Conservation (phyloP, 2,113 vertebrate genomes). For the Phaethornis superciliosus region DNA sequence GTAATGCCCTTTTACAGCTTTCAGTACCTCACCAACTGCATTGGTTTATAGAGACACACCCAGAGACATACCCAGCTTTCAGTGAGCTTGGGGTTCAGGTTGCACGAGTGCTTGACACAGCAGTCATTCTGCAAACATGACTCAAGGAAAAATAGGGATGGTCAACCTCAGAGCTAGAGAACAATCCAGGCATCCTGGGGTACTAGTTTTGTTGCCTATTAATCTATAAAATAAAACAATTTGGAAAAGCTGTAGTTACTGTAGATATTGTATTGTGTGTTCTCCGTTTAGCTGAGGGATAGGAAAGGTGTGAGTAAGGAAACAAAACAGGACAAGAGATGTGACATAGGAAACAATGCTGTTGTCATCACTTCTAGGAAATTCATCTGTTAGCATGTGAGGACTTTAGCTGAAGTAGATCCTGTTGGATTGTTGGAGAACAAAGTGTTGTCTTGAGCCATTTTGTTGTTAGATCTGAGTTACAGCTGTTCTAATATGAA, state of each 20-base stretch:
- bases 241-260: background rate
- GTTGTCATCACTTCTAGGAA: background rate
- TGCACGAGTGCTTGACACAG: background rate
- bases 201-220: background rate
- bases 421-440: background rate
- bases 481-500: background rate
- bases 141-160: background rate
- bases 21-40: background rate
- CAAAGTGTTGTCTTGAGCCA: background rate
- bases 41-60: background rate
- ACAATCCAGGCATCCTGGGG: background rate
- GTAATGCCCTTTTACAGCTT: background rate
- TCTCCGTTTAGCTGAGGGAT: background rate
- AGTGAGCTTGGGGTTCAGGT: background rate
- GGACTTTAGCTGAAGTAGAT: background rate
- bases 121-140: background rate
- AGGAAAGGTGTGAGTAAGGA: background rate
- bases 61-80: background rate
- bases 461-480: background rate
- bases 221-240: background rate
- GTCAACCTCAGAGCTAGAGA: background rate
- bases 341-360: background rate
- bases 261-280: background rate
- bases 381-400: background rate
- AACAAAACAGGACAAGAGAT: background rate